Base-by-base conservation (phyloP, 2,797 vertebrate genomes). In the Psittacula echo region DNA sequence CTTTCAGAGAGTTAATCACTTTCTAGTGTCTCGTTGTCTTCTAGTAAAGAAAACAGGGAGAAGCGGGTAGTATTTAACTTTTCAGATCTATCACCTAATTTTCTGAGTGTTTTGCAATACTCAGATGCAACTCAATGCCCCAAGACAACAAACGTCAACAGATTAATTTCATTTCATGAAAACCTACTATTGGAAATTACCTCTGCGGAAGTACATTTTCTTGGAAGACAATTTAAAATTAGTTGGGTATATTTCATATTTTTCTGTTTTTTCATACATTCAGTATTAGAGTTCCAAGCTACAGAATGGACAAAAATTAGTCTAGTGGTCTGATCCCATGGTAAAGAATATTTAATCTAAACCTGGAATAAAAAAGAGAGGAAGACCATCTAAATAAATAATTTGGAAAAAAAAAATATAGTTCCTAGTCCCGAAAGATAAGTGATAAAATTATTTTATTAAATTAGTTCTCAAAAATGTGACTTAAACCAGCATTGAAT, bases 141-240 rank as follows among this genome's bases (percentile, higher is more conserved):
- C 20, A 76, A 84, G 67, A 84, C 24, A 94, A 86, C 81, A n/a
- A 72, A 89, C 26, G 21, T 48, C 50, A 85, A 64, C 70, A 37
- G 56, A 88, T 73, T 73, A 47, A 56, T 88, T 93, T 96, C 84
- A 60, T 86, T 91, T 92, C 15, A 66, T 76, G 14, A 82, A 81
- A 93, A 76, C 85, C 14, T 51, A 26, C 54, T 47, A 16, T 42
- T 91, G 44, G 41, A 94, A 75, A 60, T 71, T 29, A 77, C 19
- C 10, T 76, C 48, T 84, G 10, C 7, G 78, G 58, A 53, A 70
- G 12, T 61, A 74, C 23, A 22, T 60, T 39, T 93, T 87, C 41
- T 73, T 70, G 30, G 42, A 84, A 84, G 91, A 87, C 13, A 71
- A 26, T 27, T 30, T 7, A 83, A 81, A 86, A 82, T 71, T 85